phyloP scores from a whole-genome alignment of 2,888 invertebrate genomes.

The Junonia oenone region DNA sequence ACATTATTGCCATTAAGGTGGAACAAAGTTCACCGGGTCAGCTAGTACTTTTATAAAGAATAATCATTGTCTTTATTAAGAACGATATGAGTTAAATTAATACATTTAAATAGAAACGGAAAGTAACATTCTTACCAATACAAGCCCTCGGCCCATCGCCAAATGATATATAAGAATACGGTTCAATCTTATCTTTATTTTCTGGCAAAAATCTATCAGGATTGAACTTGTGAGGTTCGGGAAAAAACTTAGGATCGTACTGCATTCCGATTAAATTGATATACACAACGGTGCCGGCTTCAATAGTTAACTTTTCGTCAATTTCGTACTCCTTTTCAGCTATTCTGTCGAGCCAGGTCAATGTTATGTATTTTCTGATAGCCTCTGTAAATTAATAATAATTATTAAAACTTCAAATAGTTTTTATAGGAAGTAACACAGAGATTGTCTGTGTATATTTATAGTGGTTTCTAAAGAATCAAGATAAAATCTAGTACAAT shows the following conservation, averaged over 20 bases:
- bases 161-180: conserved; percentile 42
- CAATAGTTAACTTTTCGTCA: conserved; percentile 34
- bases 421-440: no score
- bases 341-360: conserved; percentile 35
- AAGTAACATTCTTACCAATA: not conserved
- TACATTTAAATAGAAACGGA: no score
- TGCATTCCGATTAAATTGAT: conserved; percentile 42
- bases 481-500: no score
- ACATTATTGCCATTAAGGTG: no score
- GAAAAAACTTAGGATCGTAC: conserved; percentile 64
- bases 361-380: not conserved
- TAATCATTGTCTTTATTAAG: no score
- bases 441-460: no score
- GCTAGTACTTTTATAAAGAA: no score
- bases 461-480: no score
- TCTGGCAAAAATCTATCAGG: conserved; percentile 77
- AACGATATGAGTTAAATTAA: no score
- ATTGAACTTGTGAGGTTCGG: conserved; percentile 71
- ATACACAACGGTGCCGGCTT: conserved; percentile 42
- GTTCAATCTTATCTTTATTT: conserved; percentile 53
- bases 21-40: no score
- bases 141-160: not conserved
- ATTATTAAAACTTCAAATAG: no score
- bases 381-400: not conserved
- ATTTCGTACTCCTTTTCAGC: conserved; percentile 30